These are phyloP conservation scores for Hypolimnas misippus DNA, from an alignment of 2,888 invertebrate genomes.

Conservation along the genomic window DNA sequence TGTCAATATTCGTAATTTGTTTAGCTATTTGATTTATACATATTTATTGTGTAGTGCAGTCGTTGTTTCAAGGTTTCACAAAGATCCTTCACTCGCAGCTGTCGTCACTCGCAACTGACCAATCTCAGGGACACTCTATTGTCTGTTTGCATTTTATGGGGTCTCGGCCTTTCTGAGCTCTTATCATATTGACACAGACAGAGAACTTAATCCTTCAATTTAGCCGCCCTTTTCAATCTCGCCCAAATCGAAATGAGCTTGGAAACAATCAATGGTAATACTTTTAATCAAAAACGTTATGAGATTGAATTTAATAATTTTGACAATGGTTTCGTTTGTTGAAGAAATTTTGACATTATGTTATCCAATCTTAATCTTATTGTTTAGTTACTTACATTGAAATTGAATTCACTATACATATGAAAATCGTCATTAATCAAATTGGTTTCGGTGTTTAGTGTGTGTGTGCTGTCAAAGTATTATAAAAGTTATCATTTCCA, in stretches of 20 bases:
- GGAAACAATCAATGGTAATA: constrained; percentile 38
- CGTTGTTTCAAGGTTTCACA: constrained; percentile 49
- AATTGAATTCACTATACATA: neutral
- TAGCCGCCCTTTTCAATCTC: constrained; percentile 62
- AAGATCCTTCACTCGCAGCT: constrained; percentile 52
- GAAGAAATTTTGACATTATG: constrained; percentile 14
- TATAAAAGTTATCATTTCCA: no score
- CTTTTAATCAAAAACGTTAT: constrained; percentile 34
- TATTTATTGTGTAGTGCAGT: constrained; percentile 16
- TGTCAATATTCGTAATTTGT: no score
- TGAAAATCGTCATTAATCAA: no score
- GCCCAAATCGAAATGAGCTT: constrained; percentile 43
- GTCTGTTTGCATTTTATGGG: constrained; percentile 70
- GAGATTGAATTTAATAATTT: constrained; percentile 26
- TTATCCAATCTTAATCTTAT: neutral
- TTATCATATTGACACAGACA: constrained; percentile 78
- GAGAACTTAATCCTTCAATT: constrained; percentile 72
- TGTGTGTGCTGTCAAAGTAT: no score
- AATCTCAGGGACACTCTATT: constrained; percentile 61
- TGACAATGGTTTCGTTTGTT: constrained; percentile 16
- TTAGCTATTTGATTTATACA: neutral
- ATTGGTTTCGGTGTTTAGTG: no score
- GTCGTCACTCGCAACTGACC: constrained; percentile 63
- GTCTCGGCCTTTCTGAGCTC: constrained; percentile 63
- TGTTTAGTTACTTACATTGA: neutral